phyloP scores from a whole-genome alignment of 2,888 invertebrate species.

The Aleiodes testaceus region DNA sequence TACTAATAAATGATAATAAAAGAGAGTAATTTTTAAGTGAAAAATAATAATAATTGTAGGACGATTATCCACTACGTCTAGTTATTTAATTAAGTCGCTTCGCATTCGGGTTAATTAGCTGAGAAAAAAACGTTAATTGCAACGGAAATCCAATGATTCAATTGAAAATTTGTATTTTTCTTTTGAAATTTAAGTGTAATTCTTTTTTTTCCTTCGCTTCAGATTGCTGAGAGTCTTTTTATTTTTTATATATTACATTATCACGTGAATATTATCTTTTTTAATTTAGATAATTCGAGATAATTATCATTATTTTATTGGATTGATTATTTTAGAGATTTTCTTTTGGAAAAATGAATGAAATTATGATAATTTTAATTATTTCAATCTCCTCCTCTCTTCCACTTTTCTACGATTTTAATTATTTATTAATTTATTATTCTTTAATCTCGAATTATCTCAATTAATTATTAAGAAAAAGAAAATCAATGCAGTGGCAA shows the following conservation, averaged over 20 bases:
- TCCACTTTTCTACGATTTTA: no score
- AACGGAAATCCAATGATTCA: background rate
- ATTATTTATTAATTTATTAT: no score
- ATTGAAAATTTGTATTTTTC: background rate
- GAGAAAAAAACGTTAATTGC: no score
- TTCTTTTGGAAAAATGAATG: no score
- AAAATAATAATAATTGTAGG: background rate
- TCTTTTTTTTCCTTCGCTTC: background rate
- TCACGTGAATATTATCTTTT: background rate
- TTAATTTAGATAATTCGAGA: conserved; percentile 1
- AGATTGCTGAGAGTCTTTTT: conserved; percentile 5
- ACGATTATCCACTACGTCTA: conserved; percentile 25
- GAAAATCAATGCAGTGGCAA: conserved; percentile 15
- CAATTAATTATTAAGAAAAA: background rate
- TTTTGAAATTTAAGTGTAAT: background rate
- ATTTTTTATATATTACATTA: conserved; percentile 21
- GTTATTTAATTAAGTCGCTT: conserved; percentile 38
- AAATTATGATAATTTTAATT: no score
- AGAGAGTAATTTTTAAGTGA: conserved; percentile 1
- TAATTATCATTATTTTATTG: background rate
- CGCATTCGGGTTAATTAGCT: conserved; percentile 10
- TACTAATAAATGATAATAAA: background rate
- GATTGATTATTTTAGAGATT: no score
- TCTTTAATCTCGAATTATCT: conserved; percentile 1
- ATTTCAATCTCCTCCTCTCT: no score